Evolutionary conservation across 2,797 vertebrate species (phyloP).

Genomic region (Enteromius thamalakanensis): DNA sequence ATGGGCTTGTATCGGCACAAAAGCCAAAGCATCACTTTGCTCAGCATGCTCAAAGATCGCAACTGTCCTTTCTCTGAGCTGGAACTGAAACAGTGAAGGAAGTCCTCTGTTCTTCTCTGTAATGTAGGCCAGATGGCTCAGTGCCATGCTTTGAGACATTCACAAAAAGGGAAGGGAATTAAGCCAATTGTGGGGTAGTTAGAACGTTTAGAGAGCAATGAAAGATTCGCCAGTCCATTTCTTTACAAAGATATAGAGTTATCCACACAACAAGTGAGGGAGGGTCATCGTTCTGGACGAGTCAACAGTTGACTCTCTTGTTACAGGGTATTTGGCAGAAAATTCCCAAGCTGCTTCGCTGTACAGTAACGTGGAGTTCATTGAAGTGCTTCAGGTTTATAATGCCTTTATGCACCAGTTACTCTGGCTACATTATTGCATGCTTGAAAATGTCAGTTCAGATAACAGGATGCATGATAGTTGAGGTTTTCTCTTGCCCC

Average conservation of each 20-base stretch:
- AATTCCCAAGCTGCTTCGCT: constrained; percentile 14
- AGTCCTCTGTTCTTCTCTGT: constrained; percentile 65
- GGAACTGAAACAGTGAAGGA: constrained; percentile 67
- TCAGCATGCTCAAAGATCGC: constrained; percentile 59
- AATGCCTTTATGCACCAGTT: constrained; percentile 1
- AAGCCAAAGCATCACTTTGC: constrained; percentile 37
- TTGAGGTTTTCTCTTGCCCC: background rate
- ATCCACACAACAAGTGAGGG: constrained; percentile 45
- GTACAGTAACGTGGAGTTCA: background rate
- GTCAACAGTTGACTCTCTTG: constrained; percentile 48
- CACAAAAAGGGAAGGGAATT: constrained; percentile 62
- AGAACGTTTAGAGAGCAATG: constrained; percentile 73
- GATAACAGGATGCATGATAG: background rate
- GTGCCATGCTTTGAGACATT: constrained; percentile 72
- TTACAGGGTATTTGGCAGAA: constrained; percentile 18
- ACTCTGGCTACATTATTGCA: background rate
- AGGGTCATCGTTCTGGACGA: constrained; percentile 40
- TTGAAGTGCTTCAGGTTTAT: background rate
- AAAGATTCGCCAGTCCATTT: constrained; percentile 69
- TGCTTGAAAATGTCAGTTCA: background rate
- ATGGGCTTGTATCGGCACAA: constrained; percentile 30
- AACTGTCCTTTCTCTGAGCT: constrained; percentile 73
- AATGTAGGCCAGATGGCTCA: constrained; percentile 72
- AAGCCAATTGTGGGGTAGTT: constrained; percentile 66
- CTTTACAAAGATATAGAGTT: constrained; percentile 57